phyloP scores from a whole-genome alignment of 2,797 vertebrate species.

The Neosilurus mollespiculum region DNA sequence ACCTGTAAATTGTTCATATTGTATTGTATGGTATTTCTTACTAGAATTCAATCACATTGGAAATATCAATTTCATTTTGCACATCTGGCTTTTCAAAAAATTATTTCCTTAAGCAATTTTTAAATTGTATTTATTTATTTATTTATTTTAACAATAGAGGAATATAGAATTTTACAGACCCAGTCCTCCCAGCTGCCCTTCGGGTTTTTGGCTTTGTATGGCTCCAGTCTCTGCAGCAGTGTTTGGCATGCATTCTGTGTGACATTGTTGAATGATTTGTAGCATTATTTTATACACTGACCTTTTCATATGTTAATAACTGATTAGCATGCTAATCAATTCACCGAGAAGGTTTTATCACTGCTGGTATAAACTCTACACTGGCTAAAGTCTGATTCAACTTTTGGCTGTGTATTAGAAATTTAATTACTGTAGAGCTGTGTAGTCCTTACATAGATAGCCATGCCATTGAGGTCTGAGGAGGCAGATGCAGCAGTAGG shows the following conservation, averaged over 20 bases:
- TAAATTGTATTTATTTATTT: too few species aligned
- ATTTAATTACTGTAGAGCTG: neutral
- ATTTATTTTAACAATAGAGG: neutral
- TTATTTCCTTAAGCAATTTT: neutral
- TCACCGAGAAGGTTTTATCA: too few species aligned
- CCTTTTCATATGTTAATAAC: neutral
- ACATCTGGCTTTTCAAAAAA: neutral
- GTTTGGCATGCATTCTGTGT: conserved; percentile 82
- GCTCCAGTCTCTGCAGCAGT: conserved; percentile 81
- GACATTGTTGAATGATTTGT: neutral
- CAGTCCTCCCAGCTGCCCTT: conserved; percentile 88
- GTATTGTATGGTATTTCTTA: neutral
- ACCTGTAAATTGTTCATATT: neutral
- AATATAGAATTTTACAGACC: conserved; percentile 71
- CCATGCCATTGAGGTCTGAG: conserved; percentile 90
- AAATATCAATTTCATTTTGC: neutral
- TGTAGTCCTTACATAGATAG: conserved; percentile 71
- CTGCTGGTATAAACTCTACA: neutral
- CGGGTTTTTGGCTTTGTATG: conserved; percentile 80
- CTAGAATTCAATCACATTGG: neutral
- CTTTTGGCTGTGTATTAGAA: neutral
- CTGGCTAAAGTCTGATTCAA: neutral
- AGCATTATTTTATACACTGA: neutral
- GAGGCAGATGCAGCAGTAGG: conserved; percentile 90
- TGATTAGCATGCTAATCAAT: neutral